A percentile compares a stretch with the other conserved stretches of the same genome.
Conservation (phyloP, 2,797 vertebrate genomes). For the Pelodytes ibericus region DNA sequence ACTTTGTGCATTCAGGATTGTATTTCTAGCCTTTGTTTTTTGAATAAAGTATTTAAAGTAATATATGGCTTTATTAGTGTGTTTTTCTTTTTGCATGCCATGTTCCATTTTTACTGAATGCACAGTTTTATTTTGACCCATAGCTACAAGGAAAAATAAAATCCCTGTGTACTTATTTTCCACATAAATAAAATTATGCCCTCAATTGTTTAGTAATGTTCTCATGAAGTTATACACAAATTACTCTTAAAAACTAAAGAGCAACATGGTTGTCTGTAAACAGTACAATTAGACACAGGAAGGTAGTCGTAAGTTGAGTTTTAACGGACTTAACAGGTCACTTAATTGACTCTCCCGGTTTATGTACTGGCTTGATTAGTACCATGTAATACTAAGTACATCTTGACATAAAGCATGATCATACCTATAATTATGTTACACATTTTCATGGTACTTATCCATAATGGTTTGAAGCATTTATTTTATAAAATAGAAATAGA, state of each 20-base stretch:
- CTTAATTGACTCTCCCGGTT: conserved; percentile 31
- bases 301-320: not conserved
- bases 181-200: not conserved
- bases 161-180: not conserved
- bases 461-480: conserved; percentile 9
- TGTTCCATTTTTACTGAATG: too few species aligned
- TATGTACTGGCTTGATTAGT: conserved; percentile 14
- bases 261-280: not conserved
- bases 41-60: too few species aligned
- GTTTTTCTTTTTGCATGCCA: too few species aligned
- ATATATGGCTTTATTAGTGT: too few species aligned
- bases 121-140: too few species aligned
- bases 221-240: not conserved
- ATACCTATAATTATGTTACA: conserved; percentile 14
- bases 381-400: conserved; percentile 23
- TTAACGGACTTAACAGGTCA: not conserved
- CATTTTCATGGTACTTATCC: not conserved
- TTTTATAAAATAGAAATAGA: conserved; percentile 17
- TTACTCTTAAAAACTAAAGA: not conserved
- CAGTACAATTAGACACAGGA: conserved; percentile 16
- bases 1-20: too few species aligned
- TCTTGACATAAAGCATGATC: conserved; percentile 15
- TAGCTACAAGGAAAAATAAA: too few species aligned
- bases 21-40: too few species aligned
- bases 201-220: conserved; percentile 2